A percentile compares a stretch with the other conserved stretches of the same genome.
Conservation (phyloP, 2,888 invertebrate species). For the Tolmerus cingulatus region DNA sequence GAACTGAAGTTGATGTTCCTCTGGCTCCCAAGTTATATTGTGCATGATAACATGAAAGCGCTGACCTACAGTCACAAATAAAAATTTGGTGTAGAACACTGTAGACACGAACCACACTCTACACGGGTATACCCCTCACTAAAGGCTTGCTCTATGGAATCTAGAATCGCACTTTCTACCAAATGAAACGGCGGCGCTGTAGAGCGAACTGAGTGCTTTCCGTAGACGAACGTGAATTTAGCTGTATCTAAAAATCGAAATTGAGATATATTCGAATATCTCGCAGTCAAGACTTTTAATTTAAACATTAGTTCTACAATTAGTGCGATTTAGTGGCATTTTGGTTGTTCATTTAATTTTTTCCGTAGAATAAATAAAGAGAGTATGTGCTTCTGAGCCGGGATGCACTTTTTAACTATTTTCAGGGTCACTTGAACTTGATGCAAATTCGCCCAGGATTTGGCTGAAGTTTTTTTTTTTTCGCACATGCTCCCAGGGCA, state of each 20-base stretch:
- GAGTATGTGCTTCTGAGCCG: not conserved
- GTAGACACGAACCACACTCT: conserved; percentile 6
- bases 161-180: not conserved
- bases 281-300: not conserved
- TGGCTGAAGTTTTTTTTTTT: not conserved
- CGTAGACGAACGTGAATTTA: not conserved
- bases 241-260: not conserved
- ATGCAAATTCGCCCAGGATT: not conserved
- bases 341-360: not conserved
- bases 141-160: not conserved
- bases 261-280: not conserved
- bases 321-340: not conserved
- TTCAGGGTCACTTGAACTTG: conserved; percentile 1
- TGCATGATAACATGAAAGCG: conserved; percentile 28
- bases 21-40: not conserved
- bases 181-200: not conserved
- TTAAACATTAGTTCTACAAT: not conserved
- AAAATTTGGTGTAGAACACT: not conserved
- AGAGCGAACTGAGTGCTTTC: not conserved
- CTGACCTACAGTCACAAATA: conserved; percentile 35
- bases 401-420: not conserved
- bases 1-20: conserved; percentile 26
- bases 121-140: not conserved
- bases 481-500: conserved; percentile 24
- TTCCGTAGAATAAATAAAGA: not conserved